Conservation (phyloP, 2,113 vertebrate species). For the Emberiza fucata region DNA sequence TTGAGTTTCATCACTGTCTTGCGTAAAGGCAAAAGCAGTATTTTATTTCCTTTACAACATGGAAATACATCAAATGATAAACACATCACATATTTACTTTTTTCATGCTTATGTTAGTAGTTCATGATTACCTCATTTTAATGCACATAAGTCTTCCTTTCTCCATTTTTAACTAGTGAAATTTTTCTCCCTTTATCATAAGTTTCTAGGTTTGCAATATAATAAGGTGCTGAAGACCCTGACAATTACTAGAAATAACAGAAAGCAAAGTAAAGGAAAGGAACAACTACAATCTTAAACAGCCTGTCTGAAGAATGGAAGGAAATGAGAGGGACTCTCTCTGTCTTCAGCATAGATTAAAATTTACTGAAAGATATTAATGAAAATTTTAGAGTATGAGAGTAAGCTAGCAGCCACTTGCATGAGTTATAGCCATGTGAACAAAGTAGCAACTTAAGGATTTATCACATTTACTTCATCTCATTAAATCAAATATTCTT, state of each 20-base stretch:
- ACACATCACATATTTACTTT: neutral
- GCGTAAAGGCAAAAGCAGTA: neutral
- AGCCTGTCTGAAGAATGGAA: neutral
- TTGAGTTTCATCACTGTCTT: neutral
- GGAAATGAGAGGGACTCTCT: neutral
- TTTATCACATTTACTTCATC: neutral
- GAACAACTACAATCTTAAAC: neutral
- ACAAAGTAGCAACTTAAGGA: neutral
- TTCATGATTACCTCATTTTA: neutral
- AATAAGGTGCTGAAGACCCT: neutral
- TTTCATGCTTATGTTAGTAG: neutral
- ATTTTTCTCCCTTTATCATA: neutral
- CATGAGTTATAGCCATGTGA: neutral
- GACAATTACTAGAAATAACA: neutral
- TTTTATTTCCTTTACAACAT: neutral
- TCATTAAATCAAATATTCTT: slow-evolving; percentile 11
- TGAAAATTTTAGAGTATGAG: neutral
- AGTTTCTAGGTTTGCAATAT: neutral
- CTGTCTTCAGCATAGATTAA: neutral
- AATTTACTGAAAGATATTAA: neutral
- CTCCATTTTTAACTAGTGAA: neutral
- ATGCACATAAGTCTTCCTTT: neutral
- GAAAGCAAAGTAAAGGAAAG: neutral
- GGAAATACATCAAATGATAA: neutral
- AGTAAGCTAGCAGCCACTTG: neutral